These are phyloP conservation scores for Neogale vison DNA, from an alignment of 2,113 vertebrate species.

Conservation along the genomic window DNA sequence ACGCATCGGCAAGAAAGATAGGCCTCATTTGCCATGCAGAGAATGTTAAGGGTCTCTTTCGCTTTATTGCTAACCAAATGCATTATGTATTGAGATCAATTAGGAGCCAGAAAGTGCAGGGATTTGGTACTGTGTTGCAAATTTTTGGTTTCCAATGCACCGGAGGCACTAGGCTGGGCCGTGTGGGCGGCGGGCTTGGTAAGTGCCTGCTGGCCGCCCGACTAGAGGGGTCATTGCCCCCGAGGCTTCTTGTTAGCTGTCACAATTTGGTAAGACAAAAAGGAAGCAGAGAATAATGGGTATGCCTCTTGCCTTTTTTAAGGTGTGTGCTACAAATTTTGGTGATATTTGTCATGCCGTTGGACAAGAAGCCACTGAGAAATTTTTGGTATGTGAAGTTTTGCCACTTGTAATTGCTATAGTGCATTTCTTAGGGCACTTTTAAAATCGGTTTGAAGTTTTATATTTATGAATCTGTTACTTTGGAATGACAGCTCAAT, in stretches of 20 bases:
- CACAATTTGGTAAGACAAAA: constrained; percentile 35
- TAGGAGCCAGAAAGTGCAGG: constrained; percentile 41
- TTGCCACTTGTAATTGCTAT: not conserved
- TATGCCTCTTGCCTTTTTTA: constrained; percentile 56
- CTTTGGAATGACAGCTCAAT: not conserved
- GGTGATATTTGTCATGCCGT: constrained; percentile 95
- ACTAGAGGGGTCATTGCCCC: not conserved
- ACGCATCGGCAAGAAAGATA: fast-evolving
- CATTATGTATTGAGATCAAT: constrained; percentile 47
- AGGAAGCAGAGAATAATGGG: constrained; percentile 23
- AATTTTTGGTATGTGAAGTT: constrained; percentile 89
- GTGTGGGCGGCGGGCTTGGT: not conserved
- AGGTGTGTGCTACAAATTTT: constrained; percentile 94
- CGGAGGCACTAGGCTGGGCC: not conserved
- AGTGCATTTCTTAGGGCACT: not conserved
- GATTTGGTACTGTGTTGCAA: not conserved
- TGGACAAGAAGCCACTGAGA: constrained; percentile 94
- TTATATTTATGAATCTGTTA: not conserved
- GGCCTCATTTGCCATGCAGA: not conserved
- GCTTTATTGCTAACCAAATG: not conserved
- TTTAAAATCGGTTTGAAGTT: not conserved
- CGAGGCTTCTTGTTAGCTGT: not conserved
- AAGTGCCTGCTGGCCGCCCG: not conserved
- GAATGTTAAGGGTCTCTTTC: not conserved
- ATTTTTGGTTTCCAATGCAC: not conserved